Evolutionary conservation across 2,797 vertebrate genomes (phyloP).

Genomic region (Spinus olivaceus): DNA sequence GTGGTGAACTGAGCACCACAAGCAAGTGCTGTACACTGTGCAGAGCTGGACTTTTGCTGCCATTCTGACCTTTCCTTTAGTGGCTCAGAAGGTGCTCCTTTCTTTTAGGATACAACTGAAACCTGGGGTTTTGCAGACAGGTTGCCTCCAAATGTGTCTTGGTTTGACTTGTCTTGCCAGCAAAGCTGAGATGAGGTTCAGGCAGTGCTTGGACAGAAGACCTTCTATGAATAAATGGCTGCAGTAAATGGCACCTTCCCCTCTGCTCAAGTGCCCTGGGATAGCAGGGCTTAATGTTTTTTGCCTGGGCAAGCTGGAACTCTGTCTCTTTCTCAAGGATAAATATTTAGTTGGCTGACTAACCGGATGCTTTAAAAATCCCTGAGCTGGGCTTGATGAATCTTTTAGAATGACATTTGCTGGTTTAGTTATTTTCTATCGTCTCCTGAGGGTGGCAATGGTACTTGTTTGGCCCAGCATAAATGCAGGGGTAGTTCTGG

Average conservation of each 20-base stretch:
- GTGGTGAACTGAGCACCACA: accelerated
- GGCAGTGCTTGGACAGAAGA: background rate
- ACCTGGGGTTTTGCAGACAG: background rate
- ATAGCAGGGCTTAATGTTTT: background rate
- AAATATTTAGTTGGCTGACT: background rate
- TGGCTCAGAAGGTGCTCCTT: background rate
- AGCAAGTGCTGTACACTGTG: background rate
- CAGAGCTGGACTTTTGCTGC: background rate
- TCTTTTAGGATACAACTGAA: background rate
- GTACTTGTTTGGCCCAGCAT: accelerated
- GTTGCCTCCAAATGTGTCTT: background rate
- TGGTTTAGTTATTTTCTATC: background rate
- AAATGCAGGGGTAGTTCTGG: background rate
- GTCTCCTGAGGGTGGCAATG: background rate
- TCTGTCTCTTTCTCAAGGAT: background rate
- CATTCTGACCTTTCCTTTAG: background rate
- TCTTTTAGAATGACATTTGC: background rate
- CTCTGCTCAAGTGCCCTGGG: background rate
- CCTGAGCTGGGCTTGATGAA: background rate
- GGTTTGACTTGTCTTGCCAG: background rate
- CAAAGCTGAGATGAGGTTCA: background rate
- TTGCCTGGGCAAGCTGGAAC: background rate
- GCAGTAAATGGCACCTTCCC: background rate
- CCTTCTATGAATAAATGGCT: background rate
- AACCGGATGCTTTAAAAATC: background rate